Conservation (phyloP, 2,797 vertebrate genomes). For the Pipistrellus pygmaeus region DNA sequence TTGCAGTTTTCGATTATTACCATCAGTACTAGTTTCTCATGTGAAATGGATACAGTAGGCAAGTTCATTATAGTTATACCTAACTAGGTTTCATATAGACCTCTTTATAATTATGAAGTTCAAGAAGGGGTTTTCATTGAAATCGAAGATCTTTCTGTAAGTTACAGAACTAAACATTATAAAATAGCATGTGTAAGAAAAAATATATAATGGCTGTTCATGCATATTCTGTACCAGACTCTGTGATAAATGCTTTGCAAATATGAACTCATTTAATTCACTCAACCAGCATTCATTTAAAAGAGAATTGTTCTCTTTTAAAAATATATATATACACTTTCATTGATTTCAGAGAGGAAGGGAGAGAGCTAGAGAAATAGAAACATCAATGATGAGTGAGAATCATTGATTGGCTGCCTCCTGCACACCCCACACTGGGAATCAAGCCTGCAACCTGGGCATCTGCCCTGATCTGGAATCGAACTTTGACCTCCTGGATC, state of each 20-base stretch:
- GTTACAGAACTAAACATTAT: neutral
- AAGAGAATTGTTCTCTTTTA: neutral
- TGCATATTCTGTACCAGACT: neutral
- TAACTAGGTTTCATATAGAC: neutral
- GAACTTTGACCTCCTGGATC: too few species aligned
- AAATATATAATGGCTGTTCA: neutral
- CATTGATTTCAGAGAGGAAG: too few species aligned
- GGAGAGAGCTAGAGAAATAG: too few species aligned
- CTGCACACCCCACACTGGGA: too few species aligned
- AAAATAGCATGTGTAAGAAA: neutral
- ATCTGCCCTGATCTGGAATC: too few species aligned
- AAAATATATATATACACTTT: too few species aligned
- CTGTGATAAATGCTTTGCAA: neutral
- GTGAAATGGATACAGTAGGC: neutral
- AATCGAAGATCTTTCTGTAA: neutral
- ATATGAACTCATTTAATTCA: neutral
- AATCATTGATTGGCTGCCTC: too few species aligned
- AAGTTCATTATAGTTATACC: neutral
- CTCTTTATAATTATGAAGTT: constrained; percentile 43
- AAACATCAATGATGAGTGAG: too few species aligned
- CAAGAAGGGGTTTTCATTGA: neutral
- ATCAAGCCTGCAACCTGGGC: too few species aligned
- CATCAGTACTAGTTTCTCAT: neutral
- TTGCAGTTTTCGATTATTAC: constrained; percentile 11
- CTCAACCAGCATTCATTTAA: neutral